phyloP scores from a whole-genome alignment of 2,797 vertebrate genomes.

The Aldrovandia affinis region DNA sequence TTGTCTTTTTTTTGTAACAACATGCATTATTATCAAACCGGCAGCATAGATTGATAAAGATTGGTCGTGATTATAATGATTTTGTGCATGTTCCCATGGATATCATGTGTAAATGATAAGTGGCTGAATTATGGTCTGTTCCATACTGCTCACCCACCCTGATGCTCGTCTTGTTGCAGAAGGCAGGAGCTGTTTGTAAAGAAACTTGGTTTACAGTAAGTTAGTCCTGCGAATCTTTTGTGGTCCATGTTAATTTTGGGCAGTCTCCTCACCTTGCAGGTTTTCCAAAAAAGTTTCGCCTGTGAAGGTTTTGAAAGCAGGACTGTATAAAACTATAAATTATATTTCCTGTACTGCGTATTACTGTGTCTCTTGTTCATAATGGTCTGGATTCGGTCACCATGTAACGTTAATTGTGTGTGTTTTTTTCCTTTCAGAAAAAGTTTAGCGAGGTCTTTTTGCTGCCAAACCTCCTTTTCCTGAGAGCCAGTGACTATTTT shows the following conservation, averaged over 20 bases:
- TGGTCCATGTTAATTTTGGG: neutral
- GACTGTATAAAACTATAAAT: too few relatives aligned
- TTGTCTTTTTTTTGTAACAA: conserved; percentile 3
- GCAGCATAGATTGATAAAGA: conserved; percentile 31
- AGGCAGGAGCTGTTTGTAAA: too few relatives aligned
- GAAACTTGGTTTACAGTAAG: too few relatives aligned
- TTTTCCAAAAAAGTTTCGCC: neutral
- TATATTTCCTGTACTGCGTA: too few relatives aligned
- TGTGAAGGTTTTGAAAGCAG: neutral
- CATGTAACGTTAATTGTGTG: too few relatives aligned
- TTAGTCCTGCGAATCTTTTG: neutral
- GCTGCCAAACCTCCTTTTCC: too few relatives aligned
- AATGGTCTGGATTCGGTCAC: too few relatives aligned
- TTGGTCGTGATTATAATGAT: conserved; percentile 34
- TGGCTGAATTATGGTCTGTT: conserved; percentile 14
- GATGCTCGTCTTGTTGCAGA: too few relatives aligned
- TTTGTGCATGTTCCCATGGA: conserved; percentile 32
- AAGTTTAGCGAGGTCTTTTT: too few relatives aligned
- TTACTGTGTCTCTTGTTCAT: too few relatives aligned
- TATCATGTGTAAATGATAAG: conserved; percentile 23
- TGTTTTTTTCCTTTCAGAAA: too few relatives aligned
- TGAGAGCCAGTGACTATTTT: too few relatives aligned
- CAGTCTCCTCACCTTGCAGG: neutral
- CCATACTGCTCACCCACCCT: conserved; percentile 6
- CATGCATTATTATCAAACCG: conserved; percentile 31